Evolutionary conservation across 2,888 invertebrate genomes (phyloP), one percentile per base, ranked within the genome.

Genomic region (Spodoptera exigua): DNA sequence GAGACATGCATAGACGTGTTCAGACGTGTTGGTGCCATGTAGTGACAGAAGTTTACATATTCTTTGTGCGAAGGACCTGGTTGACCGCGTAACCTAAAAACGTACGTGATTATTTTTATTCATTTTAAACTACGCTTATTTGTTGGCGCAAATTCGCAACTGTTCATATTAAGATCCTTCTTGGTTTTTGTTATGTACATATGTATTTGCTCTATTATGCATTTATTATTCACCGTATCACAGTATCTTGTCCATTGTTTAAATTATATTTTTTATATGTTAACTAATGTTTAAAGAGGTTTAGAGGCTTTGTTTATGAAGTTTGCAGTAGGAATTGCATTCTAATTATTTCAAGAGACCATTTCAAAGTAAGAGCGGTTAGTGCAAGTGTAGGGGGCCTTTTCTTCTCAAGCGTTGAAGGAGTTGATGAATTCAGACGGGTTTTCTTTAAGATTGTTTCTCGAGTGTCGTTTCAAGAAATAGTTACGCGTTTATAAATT

Each of bases 1-100:
- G 27, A 27, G n/a, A 14, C 64, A 13, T 48, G 48, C 58, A 37
- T 39, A 18, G 17, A 63, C 62, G 45, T 27, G 62, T 63, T 48
- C 35, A 13, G 49, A 58, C 65, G 21, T 39, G 48, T 13, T n/a
- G 13, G 27, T 16, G 10, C 14, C 16, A 3, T 27, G 7, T 0
- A 27, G 44, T 27, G 18, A 32, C 18, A 0, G 21, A 27, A 27
- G 27, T 27, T 27, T 27, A 9, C 27, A 27, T 27, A 27, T 27
- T 7, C 9, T 9, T 5, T 27, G 27, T 27, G 27, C 9, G 27
- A 27, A 27, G 27, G 27, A 9, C 9, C 7, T 27, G 7, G 1
- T 27, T 3, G 27, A 27, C 27, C 27, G 27, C 9, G 27, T 27
- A 27, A 0, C 7, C 27, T 27, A 27, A 27, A 27, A 27, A 27